phyloP scores from a whole-genome alignment of 2,113 vertebrate genomes.

The Athene cunicularia region DNA sequence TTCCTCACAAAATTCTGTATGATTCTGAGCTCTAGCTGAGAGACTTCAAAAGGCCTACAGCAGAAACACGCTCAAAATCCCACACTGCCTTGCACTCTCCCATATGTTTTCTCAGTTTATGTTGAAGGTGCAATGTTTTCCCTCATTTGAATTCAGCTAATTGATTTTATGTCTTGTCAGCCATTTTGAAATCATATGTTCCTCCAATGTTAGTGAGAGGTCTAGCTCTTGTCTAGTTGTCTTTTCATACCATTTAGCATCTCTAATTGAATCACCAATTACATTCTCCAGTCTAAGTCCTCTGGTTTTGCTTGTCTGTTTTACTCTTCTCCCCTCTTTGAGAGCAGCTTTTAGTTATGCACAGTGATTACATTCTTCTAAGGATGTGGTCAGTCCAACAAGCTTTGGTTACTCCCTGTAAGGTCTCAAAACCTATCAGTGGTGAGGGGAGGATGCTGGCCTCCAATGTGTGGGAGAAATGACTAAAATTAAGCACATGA shows the following conservation, averaged over 20 bases:
- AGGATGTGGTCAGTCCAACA: slow-evolving; percentile 68
- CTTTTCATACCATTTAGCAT: background rate
- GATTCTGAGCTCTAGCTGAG: background rate
- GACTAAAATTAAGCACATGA: slow-evolving; percentile 77
- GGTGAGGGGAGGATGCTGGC: slow-evolving; percentile 54
- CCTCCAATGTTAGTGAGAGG: background rate
- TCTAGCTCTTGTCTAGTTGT: background rate
- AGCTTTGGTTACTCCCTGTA: slow-evolving; percentile 67
- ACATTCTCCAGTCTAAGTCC: background rate
- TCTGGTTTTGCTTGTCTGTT: background rate
- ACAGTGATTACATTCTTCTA: slow-evolving; percentile 49
- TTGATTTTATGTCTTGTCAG: background rate
- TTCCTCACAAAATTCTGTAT: background rate
- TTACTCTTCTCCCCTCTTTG: slow-evolving; percentile 30
- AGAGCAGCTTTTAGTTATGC: slow-evolving; percentile 52
- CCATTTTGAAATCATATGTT: background rate
- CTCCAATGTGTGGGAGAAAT: slow-evolving; percentile 69
- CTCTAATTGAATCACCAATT: background rate
- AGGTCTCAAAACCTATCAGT: slow-evolving; percentile 69
- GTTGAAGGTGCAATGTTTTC: background rate
- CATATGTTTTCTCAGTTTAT: background rate
- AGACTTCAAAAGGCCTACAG: background rate
- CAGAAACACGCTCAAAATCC: background rate
- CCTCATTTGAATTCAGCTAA: background rate
- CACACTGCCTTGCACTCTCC: background rate